Conservation (phyloP, 2,113 vertebrate genomes). For the Myodes glareolus region DNA sequence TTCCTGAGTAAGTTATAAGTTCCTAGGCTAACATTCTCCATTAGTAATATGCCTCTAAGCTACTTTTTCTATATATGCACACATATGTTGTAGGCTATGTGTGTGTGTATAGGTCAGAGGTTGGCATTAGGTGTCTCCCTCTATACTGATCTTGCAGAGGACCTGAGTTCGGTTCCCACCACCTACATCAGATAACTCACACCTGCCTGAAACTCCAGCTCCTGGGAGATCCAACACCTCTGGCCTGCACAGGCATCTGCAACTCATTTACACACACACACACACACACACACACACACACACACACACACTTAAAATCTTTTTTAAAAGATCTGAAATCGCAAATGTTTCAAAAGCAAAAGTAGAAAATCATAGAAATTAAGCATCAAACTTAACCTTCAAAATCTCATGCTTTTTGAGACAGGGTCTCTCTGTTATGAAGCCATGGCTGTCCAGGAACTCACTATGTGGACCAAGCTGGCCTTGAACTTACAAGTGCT, state of each 20-base stretch:
- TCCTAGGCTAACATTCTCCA: conserved; percentile 21
- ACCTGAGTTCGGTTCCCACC: not conserved
- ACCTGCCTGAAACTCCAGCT: not conserved
- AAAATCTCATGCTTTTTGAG: not conserved
- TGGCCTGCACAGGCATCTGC: not conserved
- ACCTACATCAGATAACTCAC: not conserved
- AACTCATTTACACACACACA: not conserved
- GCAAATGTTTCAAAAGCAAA: not conserved
- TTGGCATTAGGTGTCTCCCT: no score
- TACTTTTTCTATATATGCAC: not conserved
- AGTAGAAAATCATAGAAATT: conserved; percentile 14
- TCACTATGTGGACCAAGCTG: not conserved
- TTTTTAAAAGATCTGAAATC: not conserved
- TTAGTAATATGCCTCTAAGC: not conserved
- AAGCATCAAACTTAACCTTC: not conserved
- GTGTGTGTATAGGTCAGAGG: not conserved
- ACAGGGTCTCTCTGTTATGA: not conserved
- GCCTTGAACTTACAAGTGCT: not conserved
- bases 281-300: not conserved
- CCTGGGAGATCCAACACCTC: not conserved
- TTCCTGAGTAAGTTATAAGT: conserved; percentile 26
- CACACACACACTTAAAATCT: not conserved
- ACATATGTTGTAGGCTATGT: not conserved
- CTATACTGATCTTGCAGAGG: not conserved
- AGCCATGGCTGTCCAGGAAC: not conserved